Evolutionary conservation across 1,140 invertebrate species (phyloP), one percentile per base, ranked within the genome.

Genomic region (Belonocnema kinseyi): DNA sequence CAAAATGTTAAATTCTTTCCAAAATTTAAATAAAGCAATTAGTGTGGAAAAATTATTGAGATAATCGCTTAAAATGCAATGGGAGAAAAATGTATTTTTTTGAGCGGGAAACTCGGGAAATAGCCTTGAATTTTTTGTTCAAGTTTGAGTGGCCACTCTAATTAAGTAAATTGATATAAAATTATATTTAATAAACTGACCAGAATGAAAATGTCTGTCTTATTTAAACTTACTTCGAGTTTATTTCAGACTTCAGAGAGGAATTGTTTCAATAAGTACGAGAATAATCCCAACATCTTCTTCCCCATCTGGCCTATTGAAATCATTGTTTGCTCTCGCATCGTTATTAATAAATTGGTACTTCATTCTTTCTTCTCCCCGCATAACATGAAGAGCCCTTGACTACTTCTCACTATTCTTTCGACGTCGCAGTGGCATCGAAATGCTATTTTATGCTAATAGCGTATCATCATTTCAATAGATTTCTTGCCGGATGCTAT

Each of bases 241-340:
- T 40, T 66, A 66, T 66, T 66, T 56, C 40, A 10, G 26, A 61
- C 19, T 40, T 40, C 3, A 13, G 33, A 40, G 5, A 33, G 40
- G 61, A 66, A 66, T 66, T 66, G 61, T 66, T 46, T 66, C 61
- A 66, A 66, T 66, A 66, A 66, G 33, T 66, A 8, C 40, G 61
- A 46, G 61, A 66, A 66, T 61, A 61, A 61, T 61, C 6, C 58
- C 21, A 61, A 14, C 54, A 61, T 46, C 19, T 26, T 14, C 21
- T 40, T 33, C 61, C 61, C 33, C 61, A 66, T 66, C 26, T 66
- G 21, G 21, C 21, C 61, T 14, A 66, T 66, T 66, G 40, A 66
- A 66, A 66, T 66, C 61, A 66, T 66, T 66, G 61, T 33, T 66
- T 66, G 26, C 61, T 33, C 61, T 66, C 61, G 33, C 61, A 66